Percentiles rank a stretch among this genome's conserved stretches.
Evolutionary conservation across 2,797 vertebrate genomes (phyloP).

Genomic region (Alectoris magna): DNA sequence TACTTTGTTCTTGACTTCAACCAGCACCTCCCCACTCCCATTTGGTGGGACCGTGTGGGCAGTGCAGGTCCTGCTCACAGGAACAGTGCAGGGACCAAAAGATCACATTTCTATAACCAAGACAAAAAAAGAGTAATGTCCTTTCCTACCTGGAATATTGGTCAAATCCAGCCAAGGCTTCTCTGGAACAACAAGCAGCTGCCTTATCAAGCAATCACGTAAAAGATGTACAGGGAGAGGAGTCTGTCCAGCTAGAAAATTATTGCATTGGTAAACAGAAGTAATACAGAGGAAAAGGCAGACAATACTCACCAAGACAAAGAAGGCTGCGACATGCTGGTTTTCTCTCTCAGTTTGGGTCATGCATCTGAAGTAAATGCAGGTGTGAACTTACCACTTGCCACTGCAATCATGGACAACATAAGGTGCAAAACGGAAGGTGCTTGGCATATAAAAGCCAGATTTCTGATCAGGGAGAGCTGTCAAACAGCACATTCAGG

Average conservation of each 20-base stretch:
- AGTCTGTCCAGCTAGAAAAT: not conserved
- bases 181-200: not conserved
- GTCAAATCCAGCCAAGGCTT: not conserved
- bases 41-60: not conserved
- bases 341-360: not conserved
- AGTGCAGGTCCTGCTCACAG: not conserved
- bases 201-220: not conserved
- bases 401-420: not conserved
- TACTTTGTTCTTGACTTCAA: not conserved
- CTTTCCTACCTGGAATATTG: not conserved
- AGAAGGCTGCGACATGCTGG: not conserved
- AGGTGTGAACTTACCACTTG: fast-evolving
- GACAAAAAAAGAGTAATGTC: not conserved
- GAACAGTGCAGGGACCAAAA: not conserved
- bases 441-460: not conserved
- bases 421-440: not conserved
- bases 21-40: fast-evolving
- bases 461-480: not conserved
- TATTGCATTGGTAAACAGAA: not conserved
- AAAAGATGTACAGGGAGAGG: not conserved
- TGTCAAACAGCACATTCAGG: not conserved
- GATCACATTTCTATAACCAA: not conserved
- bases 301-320: not conserved
- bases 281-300: not conserved
- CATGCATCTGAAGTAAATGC: not conserved